Base-by-base conservation (phyloP, 2,797 vertebrate genomes). In the Fringilla coelebs region DNA sequence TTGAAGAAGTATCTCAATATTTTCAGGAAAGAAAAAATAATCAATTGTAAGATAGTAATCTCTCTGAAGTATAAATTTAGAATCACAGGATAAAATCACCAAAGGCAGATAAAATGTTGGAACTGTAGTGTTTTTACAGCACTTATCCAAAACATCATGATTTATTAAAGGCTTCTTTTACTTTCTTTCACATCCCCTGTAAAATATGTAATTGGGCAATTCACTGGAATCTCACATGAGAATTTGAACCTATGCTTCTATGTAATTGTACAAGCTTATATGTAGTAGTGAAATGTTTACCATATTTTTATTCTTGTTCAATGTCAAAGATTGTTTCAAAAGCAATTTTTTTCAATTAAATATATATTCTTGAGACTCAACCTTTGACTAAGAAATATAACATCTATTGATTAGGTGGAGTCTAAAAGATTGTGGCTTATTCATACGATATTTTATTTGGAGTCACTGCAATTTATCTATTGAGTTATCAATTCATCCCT, bases 1-100 rank as follows among this genome's bases (percentile, higher is more conserved):
- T 71, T 60, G 57, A 67, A 86, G 31, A 78, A 43, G 7, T 62
- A 86, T 57, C 45, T 87, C 34, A 41, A 28, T 45, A 67, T 73
- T 87, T 93, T 89, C 57, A 85, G 41, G 46, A 87, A 89, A 80
- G n/a, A 82, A 94, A 91, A 88, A 83, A 32, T 45, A 16, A 52
- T 67, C 48, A 13, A 4, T 71, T 74, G 15, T 48, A 63, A 88
- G 43, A 88, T 29, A 58, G 66, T 52, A 76, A 79, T 82, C 26
- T 88, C 45, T 84, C 52, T 74, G 71, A 88, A 91, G 24, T 17
- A 85, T 7, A 91, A 84, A 67, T 54, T 79, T 71, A 87, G 41
- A 88, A 86, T 52, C 48, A 43, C 3, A 38, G 17, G 38, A 73
- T 89, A 91, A 75, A 94, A 90, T 85, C 77, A 85, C 9, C 40